Evolutionary conservation across 2,888 invertebrate genomes (phyloP), one percentile per base, ranked within the genome.

Genomic region (Meganola albula): DNA sequence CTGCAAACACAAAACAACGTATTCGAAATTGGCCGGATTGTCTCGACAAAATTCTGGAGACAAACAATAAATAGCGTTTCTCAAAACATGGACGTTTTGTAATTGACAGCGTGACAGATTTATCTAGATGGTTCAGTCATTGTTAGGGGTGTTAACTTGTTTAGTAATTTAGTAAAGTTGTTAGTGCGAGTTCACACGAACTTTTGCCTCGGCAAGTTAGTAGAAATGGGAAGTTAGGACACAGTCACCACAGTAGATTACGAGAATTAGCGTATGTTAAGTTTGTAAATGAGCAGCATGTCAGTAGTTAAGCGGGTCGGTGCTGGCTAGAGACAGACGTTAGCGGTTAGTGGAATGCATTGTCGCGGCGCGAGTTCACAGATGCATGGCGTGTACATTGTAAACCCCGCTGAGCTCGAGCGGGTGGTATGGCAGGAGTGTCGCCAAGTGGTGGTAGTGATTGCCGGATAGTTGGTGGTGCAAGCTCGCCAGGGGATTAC

Each of bases 401-500:
- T 89, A 89, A 82, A 89, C 89, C 71, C 89, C 89, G 74, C 78
- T 88, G 72, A 86, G 80, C 68, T 90, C 89, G 67, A 89, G 90
- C 87, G 89, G 91, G 88, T 82, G 89, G 87, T 89, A 90, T 79
- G 87, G 89, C 74, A 89, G 86, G 65, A 89, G 84, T 74, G 88
- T 88, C 65, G 86, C 87, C 80, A 86, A 70, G 85, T 86, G 90
- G 82, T 86, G 90, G 86, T 86, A 89, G 86, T 86, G 78, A 74
- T 84, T 79, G 82, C 85, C 84, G 88, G 87, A 88, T 68, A 85
- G 79, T 84, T 89, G 90, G 88, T 91, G 91, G 88, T 91, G 91
- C 89, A 92, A 90, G 90, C 91, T 91, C 89, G 90, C 88, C 88
- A 92, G 90, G 88, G 91, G 84, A 91, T 96, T 95, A 96, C 96